Evolutionary conservation across 1,140 invertebrate species (phyloP).

Genomic region (Drosophila subobscura): DNA sequence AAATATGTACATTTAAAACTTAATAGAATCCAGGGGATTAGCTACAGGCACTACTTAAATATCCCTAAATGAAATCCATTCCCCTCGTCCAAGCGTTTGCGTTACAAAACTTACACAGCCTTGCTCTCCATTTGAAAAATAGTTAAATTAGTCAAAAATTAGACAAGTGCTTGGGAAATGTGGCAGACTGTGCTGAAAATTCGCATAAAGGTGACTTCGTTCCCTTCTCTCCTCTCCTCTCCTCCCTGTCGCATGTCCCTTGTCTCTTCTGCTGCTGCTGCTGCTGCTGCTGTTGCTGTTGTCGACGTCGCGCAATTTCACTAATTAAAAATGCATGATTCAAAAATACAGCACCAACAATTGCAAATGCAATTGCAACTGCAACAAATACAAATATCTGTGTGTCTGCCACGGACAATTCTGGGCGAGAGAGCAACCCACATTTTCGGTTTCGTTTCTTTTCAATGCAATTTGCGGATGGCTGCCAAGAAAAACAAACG

Average conservation of each 20-base stretch:
- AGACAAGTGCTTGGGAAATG: conserved; percentile 68
- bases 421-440: conserved; percentile 77
- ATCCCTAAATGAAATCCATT: background rate
- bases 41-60: too few relatives aligned
- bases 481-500: conserved; percentile 57
- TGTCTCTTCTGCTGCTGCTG: too few relatives aligned
- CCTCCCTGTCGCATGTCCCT: too few relatives aligned
- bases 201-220: conserved; percentile 53
- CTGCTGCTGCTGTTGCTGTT: too few relatives aligned
- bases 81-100: too few relatives aligned
- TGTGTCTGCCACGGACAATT: conserved; percentile 67
- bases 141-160: conserved; percentile 71
- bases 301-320: conserved; percentile 67
- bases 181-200: conserved; percentile 67
- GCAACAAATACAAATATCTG: conserved; percentile 35
- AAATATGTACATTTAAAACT: too few relatives aligned
- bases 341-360: conserved; percentile 43
- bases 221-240: too few relatives aligned
- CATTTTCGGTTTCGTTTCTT: conserved; percentile 49
- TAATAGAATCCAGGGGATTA: too few relatives aligned
- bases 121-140: conserved; percentile 40
- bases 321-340: conserved; percentile 81
- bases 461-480: conserved; percentile 73
- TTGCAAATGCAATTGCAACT: conserved; percentile 20
- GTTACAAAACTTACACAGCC: too few relatives aligned